These are phyloP conservation scores for Gerris lacustris DNA, from an alignment of 2,888 invertebrate species.

Conservation along the genomic window DNA sequence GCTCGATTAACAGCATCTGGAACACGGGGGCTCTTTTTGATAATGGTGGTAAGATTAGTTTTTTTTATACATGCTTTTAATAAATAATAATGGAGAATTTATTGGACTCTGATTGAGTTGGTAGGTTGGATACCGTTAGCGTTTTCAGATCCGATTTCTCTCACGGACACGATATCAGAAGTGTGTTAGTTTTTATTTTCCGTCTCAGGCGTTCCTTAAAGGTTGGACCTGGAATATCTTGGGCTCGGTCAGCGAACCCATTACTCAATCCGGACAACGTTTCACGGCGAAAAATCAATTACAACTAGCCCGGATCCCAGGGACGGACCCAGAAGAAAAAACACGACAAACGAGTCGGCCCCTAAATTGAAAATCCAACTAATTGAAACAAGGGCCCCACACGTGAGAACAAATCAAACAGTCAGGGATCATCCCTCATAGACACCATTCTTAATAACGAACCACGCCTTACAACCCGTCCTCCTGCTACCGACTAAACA, in stretches of 20 bases:
- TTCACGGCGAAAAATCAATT: not conserved
- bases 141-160: not conserved
- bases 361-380: not conserved
- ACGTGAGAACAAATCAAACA: not conserved
- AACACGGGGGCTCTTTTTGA: not conserved
- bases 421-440: too few relatives aligned
- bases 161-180: not conserved
- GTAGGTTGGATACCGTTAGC: not conserved
- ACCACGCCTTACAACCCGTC: too few relatives aligned
- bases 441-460: too few relatives aligned
- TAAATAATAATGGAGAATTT: constrained; percentile 1
- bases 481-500: too few relatives aligned
- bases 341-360: not conserved
- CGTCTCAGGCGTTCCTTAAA: not conserved
- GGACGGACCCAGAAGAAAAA: not conserved
- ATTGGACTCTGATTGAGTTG: not conserved
- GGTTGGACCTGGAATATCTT: not conserved
- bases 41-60: not conserved
- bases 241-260: constrained; percentile 1
- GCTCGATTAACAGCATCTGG: too few relatives aligned
- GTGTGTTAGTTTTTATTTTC: not conserved
- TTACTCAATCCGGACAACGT: constrained; percentile 1
- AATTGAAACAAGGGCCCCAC: not conserved
- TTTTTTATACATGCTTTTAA: not conserved
- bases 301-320: not conserved